Evolutionary conservation across 2,113 vertebrate species (phyloP).

Genomic region (Sciurus niger): DNA sequence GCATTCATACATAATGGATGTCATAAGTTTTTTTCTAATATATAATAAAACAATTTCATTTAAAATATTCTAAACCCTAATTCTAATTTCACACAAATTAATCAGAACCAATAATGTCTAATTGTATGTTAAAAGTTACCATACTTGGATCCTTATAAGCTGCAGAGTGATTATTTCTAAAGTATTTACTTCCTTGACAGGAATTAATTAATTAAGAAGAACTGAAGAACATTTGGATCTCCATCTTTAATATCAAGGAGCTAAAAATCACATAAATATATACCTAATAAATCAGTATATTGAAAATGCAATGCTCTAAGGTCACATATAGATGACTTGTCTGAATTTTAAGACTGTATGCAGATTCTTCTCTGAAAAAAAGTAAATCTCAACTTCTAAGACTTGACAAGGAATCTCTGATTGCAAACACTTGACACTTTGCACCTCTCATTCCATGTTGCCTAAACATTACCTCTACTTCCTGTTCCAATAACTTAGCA

Average conservation of each 20-base stretch:
- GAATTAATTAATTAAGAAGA: conserved; percentile 66
- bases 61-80: conserved; percentile 57
- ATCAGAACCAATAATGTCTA: conserved; percentile 66
- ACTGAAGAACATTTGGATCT: conserved; percentile 47
- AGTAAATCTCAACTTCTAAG: conserved; percentile 33
- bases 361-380: conserved; percentile 31
- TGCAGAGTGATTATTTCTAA: conserved; percentile 37
- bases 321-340: background rate
- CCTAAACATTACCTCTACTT: background rate
- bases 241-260: conserved; percentile 57
- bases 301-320: background rate
- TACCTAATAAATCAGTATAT: conserved; percentile 48
- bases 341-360: background rate
- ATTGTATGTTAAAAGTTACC: conserved; percentile 24
- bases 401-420: background rate
- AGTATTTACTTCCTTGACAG: conserved; percentile 62
- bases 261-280: conserved; percentile 51
- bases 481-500: background rate
- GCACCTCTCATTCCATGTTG: background rate
- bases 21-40: conserved; percentile 14
- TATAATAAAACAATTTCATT: conserved; percentile 53
- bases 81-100: conserved; percentile 61
- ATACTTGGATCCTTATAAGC: conserved; percentile 20
- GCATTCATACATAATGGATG: background rate
- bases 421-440: background rate